Percentiles rank a stretch among this genome's conserved stretches.
These are phyloP conservation scores for Tursiops truncatus DNA, from an alignment of 2,113 vertebrate genomes.

Conservation along the genomic window DNA sequence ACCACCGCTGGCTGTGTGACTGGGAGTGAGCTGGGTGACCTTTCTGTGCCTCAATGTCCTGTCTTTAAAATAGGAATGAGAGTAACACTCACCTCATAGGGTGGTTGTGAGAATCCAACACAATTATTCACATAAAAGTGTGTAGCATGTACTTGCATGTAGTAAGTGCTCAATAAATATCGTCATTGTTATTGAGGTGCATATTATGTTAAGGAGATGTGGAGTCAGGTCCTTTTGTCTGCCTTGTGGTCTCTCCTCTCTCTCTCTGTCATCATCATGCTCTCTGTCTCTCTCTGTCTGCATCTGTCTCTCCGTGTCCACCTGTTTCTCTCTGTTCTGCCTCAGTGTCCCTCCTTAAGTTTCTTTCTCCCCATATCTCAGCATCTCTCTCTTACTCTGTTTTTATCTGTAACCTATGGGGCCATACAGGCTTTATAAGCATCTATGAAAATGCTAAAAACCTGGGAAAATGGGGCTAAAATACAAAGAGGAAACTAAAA, in stretches of 20 bases:
- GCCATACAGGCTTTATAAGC: background rate
- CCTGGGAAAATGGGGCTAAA: background rate
- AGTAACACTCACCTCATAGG: fast-evolving
- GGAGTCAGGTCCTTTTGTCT: background rate
- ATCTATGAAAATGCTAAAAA: background rate
- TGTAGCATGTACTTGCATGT: no score
- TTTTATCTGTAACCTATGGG: background rate
- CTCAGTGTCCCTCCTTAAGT: no score
- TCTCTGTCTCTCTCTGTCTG: background rate
- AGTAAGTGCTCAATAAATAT: background rate
- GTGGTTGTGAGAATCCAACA: background rate
- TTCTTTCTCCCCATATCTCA: background rate
- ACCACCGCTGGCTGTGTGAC: background rate
- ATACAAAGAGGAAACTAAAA: background rate
- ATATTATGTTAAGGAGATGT: fast-evolving
- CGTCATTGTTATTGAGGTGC: no score
- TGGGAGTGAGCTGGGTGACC: background rate
- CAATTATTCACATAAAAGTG: fast-evolving
- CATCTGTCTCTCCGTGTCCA: background rate
- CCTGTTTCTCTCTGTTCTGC: background rate
- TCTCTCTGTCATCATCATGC: background rate
- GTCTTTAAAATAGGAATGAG: background rate
- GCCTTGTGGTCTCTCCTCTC: background rate
- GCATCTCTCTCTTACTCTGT: background rate
- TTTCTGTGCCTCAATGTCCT: background rate